Conservation (phyloP, 2,888 invertebrate genomes). For the Prosapia bicincta region DNA sequence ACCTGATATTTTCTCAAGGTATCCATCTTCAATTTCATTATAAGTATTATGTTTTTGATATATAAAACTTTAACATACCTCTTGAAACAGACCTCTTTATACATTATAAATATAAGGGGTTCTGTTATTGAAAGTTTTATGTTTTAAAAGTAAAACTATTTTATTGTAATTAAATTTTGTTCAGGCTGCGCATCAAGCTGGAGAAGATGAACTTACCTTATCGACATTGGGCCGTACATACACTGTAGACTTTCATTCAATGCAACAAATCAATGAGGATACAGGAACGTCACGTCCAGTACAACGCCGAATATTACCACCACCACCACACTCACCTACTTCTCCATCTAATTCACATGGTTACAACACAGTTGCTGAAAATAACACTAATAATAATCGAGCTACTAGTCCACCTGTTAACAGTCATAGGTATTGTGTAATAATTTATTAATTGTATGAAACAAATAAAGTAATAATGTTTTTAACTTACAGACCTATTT, state of each 20-base stretch:
- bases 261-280: constrained; percentile 99
- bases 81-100: too few species aligned
- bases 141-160: too few species aligned
- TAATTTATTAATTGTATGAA: too few species aligned
- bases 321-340: constrained; percentile 53
- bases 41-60: too few species aligned
- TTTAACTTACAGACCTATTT: too few species aligned
- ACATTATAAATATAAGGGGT: too few species aligned
- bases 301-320: constrained; percentile 71
- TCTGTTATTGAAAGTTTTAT: too few species aligned
- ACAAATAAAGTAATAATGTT: too few species aligned
- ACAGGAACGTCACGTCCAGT: constrained; percentile 92
- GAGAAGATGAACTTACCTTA: constrained; percentile 93
- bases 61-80: too few species aligned
- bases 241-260: constrained; percentile 93
- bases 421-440: neutral
- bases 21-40: too few species aligned
- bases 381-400: constrained; percentile 21
- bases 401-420: neutral
- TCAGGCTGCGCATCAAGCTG: constrained; percentile 81
- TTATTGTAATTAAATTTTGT: too few species aligned
- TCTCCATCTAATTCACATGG: constrained; percentile 27
- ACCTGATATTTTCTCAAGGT: too few species aligned
- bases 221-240: constrained; percentile 91
- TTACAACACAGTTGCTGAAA: constrained; percentile 32